Evolutionary conservation across 2,888 invertebrate genomes (phyloP).

Genomic region (Lapara coniferarum): DNA sequence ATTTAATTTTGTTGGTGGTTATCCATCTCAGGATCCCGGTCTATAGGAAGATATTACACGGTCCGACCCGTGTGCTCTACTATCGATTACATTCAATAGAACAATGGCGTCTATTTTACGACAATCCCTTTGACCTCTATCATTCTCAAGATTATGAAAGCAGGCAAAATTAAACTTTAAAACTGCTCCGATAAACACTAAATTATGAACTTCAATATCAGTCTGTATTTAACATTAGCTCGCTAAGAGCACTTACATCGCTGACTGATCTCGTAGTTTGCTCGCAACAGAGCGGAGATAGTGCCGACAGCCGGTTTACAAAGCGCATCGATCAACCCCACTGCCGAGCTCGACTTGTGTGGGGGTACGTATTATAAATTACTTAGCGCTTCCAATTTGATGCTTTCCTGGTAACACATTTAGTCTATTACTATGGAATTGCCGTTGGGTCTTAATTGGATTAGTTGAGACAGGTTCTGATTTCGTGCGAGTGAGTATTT

Average conservation of each 20-base stretch:
- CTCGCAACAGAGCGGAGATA: conserved; percentile 24
- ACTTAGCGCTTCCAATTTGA: conserved; percentile 27
- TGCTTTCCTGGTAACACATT: conserved; percentile 15
- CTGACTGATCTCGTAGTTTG: conserved; percentile 20
- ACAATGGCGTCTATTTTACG: background rate
- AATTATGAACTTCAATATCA: background rate
- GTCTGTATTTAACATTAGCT: background rate
- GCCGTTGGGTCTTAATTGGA: background rate
- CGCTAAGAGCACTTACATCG: background rate
- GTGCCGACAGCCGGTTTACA: conserved; percentile 35
- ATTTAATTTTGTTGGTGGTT: too few species aligned
- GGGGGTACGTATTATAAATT: conserved; percentile 27
- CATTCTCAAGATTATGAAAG: background rate
- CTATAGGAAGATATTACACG: too few species aligned
- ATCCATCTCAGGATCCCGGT: too few species aligned
- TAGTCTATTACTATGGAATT: conserved; percentile 9
- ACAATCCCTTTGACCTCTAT: background rate
- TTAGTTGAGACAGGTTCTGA: background rate
- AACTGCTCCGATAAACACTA: too few species aligned
- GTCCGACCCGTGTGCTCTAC: background rate
- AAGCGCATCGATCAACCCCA: conserved; percentile 32
- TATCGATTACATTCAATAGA: background rate
- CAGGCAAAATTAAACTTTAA: background rate
- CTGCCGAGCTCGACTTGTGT: conserved; percentile 24
- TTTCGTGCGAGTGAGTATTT: background rate